A percentile compares a stretch with the other conserved stretches of the same genome.
Evolutionary conservation across 2,888 invertebrate species (phyloP).

Genomic region (Mimumesa dahlbomi): DNA sequence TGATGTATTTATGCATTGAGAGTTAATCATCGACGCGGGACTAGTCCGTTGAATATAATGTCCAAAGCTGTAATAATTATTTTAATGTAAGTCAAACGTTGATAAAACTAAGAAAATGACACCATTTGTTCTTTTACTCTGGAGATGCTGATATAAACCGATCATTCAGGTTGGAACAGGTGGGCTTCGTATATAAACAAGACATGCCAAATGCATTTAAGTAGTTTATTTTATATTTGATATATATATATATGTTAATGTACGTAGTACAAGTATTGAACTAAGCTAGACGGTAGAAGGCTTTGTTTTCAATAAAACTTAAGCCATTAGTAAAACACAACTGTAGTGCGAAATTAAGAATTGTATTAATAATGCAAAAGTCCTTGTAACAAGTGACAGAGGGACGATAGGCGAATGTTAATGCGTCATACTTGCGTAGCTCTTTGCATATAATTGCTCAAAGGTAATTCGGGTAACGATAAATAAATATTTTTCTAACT

Average conservation of each 20-base stretch:
- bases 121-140: slow-evolving; percentile 34
- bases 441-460: slow-evolving; percentile 55
- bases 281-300: slow-evolving; percentile 26
- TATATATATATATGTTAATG: slow-evolving; percentile 50
- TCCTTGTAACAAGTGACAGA: slow-evolving; percentile 51
- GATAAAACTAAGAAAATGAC: slow-evolving; percentile 32
- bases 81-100: slow-evolving; percentile 39
- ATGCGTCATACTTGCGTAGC: slow-evolving; percentile 33
- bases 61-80: slow-evolving; percentile 50
- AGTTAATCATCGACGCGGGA: slow-evolving; percentile 25
- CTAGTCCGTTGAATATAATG: slow-evolving; percentile 17
- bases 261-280: slow-evolving; percentile 46
- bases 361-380: slow-evolving; percentile 40
- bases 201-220: slow-evolving; percentile 77
- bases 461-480: slow-evolving; percentile 43
- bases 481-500: slow-evolving; percentile 69
- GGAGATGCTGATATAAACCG: slow-evolving; percentile 22
- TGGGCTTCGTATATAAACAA: slow-evolving; percentile 55
- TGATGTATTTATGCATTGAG: slow-evolving; percentile 38
- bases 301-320: slow-evolving; percentile 32
- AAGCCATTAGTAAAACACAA: slow-evolving; percentile 31
- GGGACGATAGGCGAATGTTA: slow-evolving; percentile 39
- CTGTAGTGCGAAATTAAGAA: slow-evolving; percentile 37
- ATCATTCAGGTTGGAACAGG: slow-evolving; percentile 31
- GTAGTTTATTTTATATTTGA: slow-evolving; percentile 70